phyloP scores from a whole-genome alignment of 2,797 vertebrate species.

The Australoheros facetus region DNA sequence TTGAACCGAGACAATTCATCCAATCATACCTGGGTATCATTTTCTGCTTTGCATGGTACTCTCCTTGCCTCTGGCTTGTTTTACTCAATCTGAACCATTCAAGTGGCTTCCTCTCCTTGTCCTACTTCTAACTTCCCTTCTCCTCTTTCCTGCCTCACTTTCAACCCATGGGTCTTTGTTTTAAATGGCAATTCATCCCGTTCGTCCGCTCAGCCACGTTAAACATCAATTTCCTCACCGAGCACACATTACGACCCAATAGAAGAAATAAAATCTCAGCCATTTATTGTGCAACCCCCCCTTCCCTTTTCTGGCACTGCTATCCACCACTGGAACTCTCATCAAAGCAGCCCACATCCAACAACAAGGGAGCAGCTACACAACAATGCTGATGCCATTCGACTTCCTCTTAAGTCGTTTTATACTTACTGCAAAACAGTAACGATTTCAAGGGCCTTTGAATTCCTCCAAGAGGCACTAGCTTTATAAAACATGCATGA shows the following conservation, averaged over 20 bases:
- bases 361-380: conserved; percentile 74
- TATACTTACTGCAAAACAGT: conserved; percentile 84
- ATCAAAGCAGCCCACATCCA: conserved; percentile 75
- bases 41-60: conserved; percentile 68
- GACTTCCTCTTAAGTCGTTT: conserved; percentile 83
- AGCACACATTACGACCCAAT: conserved; percentile 81
- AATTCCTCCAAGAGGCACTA: conserved; percentile 82
- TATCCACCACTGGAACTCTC: conserved; percentile 69
- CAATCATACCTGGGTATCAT: conserved; percentile 65
- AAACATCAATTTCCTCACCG: conserved; percentile 81
- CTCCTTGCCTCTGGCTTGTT: conserved; percentile 75
- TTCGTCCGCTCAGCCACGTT: conserved; percentile 76
- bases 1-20: conserved; percentile 66
- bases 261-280: conserved; percentile 79
- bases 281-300: conserved; percentile 70
- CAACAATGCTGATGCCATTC: conserved; percentile 76
- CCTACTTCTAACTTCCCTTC: conserved; percentile 65
- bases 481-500: conserved; percentile 87
- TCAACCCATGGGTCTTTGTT: conserved; percentile 75
- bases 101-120: conserved; percentile 67
- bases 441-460: conserved; percentile 83
- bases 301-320: conserved; percentile 53
- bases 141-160: conserved; percentile 46
- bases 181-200: conserved; percentile 81
- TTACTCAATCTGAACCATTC: conserved; percentile 65